Percentiles rank a stretch among this genome's conserved stretches.
Evolutionary conservation across 2,797 vertebrate genomes (phyloP).

Genomic region (Eremophila alpestris): DNA sequence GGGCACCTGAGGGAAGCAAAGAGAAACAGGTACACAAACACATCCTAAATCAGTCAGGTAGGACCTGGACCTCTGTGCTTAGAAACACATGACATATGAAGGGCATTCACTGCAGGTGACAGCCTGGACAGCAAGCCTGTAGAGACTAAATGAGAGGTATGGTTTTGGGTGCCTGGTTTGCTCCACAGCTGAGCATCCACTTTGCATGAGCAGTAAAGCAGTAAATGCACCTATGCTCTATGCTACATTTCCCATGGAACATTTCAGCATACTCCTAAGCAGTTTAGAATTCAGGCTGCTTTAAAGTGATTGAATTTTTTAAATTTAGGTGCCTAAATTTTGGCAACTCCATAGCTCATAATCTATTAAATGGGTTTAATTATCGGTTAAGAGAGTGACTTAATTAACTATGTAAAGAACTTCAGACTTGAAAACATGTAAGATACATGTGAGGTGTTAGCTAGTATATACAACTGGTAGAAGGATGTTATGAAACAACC

Average conservation of each 20-base stretch:
- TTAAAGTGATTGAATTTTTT: background rate
- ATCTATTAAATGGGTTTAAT: background rate
- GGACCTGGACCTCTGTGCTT: background rate
- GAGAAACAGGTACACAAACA: background rate
- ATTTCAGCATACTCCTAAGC: background rate
- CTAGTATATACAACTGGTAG: background rate
- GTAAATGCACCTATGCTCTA: background rate
- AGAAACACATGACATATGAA: background rate
- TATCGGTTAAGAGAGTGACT: background rate
- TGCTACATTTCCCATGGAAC: background rate
- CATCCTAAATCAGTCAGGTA: background rate
- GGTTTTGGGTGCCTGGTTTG: background rate
- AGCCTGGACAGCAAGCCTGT: background rate
- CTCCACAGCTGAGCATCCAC: background rate
- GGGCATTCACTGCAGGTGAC: rapidly evolving
- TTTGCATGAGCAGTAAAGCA: background rate
- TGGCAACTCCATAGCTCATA: background rate
- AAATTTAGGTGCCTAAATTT: background rate
- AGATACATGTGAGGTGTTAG: background rate
- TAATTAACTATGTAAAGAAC: background rate
- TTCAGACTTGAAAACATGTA: background rate
- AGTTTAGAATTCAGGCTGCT: background rate
- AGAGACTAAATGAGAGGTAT: background rate
- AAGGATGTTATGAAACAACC: background rate
- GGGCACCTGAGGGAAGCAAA: background rate